These are phyloP conservation scores for Micronycteris hirsuta DNA, from an alignment of 2,113 vertebrate genomes.

Conservation along the genomic window DNA sequence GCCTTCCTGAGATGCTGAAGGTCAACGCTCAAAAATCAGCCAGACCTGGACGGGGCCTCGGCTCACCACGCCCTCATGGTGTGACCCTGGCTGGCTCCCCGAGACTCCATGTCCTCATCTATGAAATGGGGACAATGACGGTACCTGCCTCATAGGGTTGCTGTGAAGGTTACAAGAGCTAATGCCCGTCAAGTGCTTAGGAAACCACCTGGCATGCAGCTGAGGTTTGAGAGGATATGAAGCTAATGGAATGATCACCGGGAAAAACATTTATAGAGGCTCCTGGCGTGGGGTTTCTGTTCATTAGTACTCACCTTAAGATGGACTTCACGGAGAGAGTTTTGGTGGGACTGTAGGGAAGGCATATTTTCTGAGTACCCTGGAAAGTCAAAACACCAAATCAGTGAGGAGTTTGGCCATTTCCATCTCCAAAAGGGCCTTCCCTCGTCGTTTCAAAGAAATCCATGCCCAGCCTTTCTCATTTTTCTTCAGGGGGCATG, in stretches of 20 bases:
- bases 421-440: background rate
- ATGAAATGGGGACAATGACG: background rate
- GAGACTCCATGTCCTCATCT: background rate
- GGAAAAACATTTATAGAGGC: background rate
- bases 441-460: background rate
- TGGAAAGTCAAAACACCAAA: conserved; percentile 73
- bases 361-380: conserved; percentile 98
- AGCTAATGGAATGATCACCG: background rate
- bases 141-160: background rate
- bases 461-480: background rate
- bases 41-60: background rate
- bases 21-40: rapidly evolving
- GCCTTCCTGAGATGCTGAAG: background rate
- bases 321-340: conserved; percentile 99
- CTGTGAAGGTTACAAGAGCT: background rate
- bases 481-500: background rate
- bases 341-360: conserved; percentile 98
- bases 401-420: background rate
- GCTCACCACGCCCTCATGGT: background rate
- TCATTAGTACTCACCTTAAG: conserved; percentile 88
- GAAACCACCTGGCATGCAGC: background rate
- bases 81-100: background rate
- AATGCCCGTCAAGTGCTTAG: background rate
- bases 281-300: background rate
- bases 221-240: background rate